Base-by-base conservation (phyloP, 2,888 invertebrate species). In the Limnephilus auricula region DNA sequence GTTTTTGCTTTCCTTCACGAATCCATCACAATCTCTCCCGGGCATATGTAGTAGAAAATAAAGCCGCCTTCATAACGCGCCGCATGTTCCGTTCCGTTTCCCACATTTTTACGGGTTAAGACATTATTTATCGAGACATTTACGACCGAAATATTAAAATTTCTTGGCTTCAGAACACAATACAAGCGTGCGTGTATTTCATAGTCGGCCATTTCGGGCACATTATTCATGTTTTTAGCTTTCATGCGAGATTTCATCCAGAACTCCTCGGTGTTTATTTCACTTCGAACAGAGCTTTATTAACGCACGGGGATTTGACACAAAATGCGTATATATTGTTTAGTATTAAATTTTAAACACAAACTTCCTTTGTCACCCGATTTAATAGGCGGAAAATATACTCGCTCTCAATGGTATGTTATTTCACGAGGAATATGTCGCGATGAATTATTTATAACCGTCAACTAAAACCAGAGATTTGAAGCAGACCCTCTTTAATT, bases 81-180 rank as follows among this genome's bases (percentile, higher is more conserved):
- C 34, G 34, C 25, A 34, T 32, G 82, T 82, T 25, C 15, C 37
- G 85, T 85, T 37, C 85, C 30, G 34, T 37, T 30, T 85, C 40
- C 15, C 85, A 85, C 30, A 40, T 85, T 85, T 85, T 85, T 85
- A 40, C 40, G 45, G 40, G 45, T 85, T 85, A 85, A n/a, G 45
- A 85, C 34, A 85, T 85, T 85, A 85, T 85, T 85, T 85, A 85
- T 85, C 40, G 85, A 85, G 85, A 85, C 85, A 85, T 85, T 85
- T 85, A 85, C 85, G 85, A 85, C 45, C 37, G 13, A 40, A 85
- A 85, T 85, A 85, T 85, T 85, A 40, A 85, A 85, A 85, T 85
- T 85, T 45, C 85, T 34, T 37, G 34, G 37, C 37, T 40, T n/a
- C 37, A 85, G 30, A 85, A 34, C 15, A 85, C 85, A 85, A 85